These are phyloP conservation scores for Fissipunctia ypsillon DNA, from an alignment of 2,888 invertebrate species.

Conservation along the genomic window DNA sequence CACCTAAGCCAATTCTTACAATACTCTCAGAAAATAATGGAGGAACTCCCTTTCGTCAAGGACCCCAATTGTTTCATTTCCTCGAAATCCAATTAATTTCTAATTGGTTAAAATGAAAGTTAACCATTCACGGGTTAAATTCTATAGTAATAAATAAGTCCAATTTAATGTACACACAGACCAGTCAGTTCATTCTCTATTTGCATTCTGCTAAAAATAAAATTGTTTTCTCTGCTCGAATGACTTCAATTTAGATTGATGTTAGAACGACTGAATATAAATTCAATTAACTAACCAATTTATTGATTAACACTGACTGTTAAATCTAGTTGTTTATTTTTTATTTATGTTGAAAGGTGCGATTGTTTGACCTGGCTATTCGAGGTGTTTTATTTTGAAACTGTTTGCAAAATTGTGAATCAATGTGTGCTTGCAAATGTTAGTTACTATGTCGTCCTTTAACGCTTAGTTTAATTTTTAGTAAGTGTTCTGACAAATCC, in stretches of 20 bases:
- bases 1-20: background rate
- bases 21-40: background rate
- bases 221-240: constrained; percentile 45
- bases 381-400: constrained; percentile 10
- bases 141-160: constrained; percentile 30
- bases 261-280: constrained; percentile 52
- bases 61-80: constrained; percentile 23
- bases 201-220: constrained; percentile 53
- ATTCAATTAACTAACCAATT: constrained; percentile 61
- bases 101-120: constrained; percentile 28
- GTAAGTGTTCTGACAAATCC: background rate
- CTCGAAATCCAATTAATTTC: constrained; percentile 16
- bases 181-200: constrained; percentile 30
- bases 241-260: constrained; percentile 56
- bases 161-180: constrained; percentile 17
- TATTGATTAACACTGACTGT: constrained; percentile 46
- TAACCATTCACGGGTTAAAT: constrained; percentile 23
- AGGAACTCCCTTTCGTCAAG: background rate
- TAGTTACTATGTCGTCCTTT: background rate
- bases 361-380: background rate
- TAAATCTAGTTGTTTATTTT: constrained; percentile 29
- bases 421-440: background rate
- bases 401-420: background rate
- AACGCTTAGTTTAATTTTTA: too few relatives aligned
- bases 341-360: constrained; percentile 25